Conservation (phyloP, 1,140 invertebrate genomes). For the Agrypnia vestita region DNA sequence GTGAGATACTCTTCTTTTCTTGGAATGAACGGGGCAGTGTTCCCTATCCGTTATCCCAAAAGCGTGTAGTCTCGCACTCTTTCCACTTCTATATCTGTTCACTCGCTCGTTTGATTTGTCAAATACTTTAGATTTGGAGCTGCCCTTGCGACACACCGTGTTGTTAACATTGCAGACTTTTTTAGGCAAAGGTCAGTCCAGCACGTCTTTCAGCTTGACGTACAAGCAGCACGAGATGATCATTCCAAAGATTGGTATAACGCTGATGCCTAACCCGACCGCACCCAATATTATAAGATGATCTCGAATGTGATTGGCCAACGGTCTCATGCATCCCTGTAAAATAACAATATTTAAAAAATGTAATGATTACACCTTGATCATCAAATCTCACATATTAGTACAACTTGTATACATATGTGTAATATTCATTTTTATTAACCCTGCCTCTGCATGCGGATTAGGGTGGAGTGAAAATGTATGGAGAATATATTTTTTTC, state of each 20-base stretch:
- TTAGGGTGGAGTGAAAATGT: too few species aligned
- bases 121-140: slow-evolving; percentile 64
- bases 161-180: slow-evolving; percentile 62
- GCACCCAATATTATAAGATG: slow-evolving; percentile 87
- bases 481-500: too few species aligned
- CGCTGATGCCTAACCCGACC: slow-evolving; percentile 86
- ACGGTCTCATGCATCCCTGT: slow-evolving; percentile 85
- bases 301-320: slow-evolving; percentile 81
- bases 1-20: slow-evolving; percentile 57
- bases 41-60: slow-evolving; percentile 59
- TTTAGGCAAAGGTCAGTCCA: slow-evolving; percentile 72
- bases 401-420: too few species aligned
- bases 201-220: slow-evolving; percentile 81
- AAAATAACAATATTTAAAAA: slow-evolving; percentile 63
- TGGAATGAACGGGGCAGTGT: slow-evolving; percentile 68
- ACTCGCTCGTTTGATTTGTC: slow-evolving; percentile 64
- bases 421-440: too few species aligned
- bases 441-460: too few species aligned
- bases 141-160: slow-evolving; percentile 63
- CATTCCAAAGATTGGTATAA: slow-evolving; percentile 87
- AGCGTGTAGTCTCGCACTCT: slow-evolving; percentile 52
- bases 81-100: slow-evolving; percentile 52
- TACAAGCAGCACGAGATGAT: slow-evolving; percentile 86
- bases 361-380: slow-evolving; percentile 31
- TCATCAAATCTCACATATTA: too few species aligned